phyloP scores from a whole-genome alignment of 2,113 vertebrate genomes.

The Rhadina sibilatrix region DNA sequence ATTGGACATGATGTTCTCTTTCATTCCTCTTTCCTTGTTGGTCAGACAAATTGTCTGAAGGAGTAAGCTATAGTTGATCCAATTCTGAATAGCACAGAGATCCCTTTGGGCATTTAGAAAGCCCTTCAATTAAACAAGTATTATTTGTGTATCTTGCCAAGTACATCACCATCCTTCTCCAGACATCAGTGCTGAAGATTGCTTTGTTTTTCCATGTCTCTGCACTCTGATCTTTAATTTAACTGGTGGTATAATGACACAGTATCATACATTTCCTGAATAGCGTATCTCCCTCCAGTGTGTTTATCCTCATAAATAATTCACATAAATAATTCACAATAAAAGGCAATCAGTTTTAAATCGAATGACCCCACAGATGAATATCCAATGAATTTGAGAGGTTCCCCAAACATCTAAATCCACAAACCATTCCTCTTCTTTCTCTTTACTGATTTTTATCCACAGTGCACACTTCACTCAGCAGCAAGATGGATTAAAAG shows the following conservation, averaged over 20 bases:
- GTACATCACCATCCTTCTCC: not conserved
- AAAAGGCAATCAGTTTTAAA: not conserved
- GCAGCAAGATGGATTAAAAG: not conserved
- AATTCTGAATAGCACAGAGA: not conserved
- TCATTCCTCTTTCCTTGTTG: not conserved
- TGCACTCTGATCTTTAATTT: not conserved
- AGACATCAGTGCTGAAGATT: not conserved
- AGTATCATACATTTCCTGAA: not conserved
- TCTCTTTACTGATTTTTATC: not conserved
- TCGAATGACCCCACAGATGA: not conserved
- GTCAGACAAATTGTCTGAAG: not conserved
- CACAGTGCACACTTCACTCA: not conserved
- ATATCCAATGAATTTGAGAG: not conserved
- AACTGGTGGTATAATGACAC: not conserved
- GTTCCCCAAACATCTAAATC: not conserved
- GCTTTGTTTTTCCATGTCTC: not conserved
- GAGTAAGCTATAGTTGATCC: not conserved
- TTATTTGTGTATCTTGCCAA: not conserved
- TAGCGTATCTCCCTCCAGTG: not conserved
- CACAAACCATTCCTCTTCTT: not conserved
- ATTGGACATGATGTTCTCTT: not conserved
- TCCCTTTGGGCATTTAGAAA: not conserved
- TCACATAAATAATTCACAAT: not conserved
- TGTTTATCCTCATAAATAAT: not conserved
- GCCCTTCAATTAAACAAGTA: not conserved